These are phyloP conservation scores for Propithecus deckenii DNA, from an alignment of 2,797 vertebrate species.

Conservation along the genomic window DNA sequence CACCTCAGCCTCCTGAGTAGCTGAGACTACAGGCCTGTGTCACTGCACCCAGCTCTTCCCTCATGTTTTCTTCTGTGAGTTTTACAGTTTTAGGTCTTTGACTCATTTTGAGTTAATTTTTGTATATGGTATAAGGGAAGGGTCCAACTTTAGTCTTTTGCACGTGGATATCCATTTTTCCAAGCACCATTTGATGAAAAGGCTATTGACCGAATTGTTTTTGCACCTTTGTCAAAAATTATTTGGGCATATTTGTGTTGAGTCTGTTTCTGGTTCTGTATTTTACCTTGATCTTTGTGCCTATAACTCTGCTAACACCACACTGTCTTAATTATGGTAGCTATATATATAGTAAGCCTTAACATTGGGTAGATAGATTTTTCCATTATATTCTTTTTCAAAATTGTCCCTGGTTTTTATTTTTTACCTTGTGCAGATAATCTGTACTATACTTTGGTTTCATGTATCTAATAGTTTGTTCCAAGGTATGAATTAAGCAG, in stretches of 20 bases:
- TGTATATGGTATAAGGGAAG: background rate
- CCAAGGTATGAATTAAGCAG: background rate
- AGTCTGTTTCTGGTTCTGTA: background rate
- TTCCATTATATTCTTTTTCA: background rate
- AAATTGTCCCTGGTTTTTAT: background rate
- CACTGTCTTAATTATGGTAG: background rate
- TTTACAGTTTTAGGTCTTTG: background rate
- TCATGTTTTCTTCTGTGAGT: background rate
- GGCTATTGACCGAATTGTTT: background rate
- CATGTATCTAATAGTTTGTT: slow-evolving; percentile 17
- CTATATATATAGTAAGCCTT: background rate
- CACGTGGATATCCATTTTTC: background rate
- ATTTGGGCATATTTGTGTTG: background rate
- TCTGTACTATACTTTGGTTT: background rate
- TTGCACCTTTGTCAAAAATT: background rate
- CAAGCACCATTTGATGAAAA: background rate
- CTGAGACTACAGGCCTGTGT: too few species aligned
- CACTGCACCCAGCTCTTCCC: background rate
- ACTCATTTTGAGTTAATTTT: background rate
- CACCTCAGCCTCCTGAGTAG: background rate
- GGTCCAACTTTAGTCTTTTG: background rate
- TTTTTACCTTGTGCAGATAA: slow-evolving; percentile 21
- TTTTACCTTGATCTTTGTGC: background rate
- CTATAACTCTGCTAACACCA: background rate
- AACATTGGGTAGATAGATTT: background rate